Conservation (phyloP, 2,113 vertebrate genomes). For the Ivindomyrus marchei region DNA sequence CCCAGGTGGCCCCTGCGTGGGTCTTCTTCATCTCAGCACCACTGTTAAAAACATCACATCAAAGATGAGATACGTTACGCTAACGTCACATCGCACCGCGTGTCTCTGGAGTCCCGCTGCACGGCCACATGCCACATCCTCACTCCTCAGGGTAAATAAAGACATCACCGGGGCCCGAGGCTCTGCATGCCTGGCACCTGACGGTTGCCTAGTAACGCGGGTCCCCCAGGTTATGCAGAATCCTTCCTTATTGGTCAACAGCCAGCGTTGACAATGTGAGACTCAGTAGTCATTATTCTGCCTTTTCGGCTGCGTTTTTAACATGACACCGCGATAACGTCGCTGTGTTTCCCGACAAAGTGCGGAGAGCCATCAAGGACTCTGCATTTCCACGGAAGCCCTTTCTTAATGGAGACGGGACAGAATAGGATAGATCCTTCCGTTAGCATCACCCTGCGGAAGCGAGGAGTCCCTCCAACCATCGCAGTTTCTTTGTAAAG, state of each 20-base stretch:
- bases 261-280: not conserved
- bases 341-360: too few relatives aligned
- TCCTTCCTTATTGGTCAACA: conserved; percentile 8
- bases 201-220: conserved; percentile 12
- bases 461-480: not conserved
- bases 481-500: not conserved
- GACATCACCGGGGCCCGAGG: not conserved
- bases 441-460: not conserved
- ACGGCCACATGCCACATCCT: not conserved
- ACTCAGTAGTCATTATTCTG: not conserved
- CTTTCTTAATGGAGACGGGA: not conserved
- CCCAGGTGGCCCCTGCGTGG: too few relatives aligned
- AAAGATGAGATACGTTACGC: not conserved
- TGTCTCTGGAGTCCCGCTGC: not conserved
- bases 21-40: not conserved
- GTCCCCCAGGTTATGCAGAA: not conserved
- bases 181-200: not conserved
- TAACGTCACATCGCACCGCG: too few relatives aligned
- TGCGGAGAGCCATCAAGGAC: not conserved
- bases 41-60: not conserved
- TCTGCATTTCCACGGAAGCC: not conserved
- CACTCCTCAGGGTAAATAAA: not conserved
- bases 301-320: not conserved
- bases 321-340: not conserved
- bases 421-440: not conserved